Evolutionary conservation across 2,888 invertebrate genomes (phyloP).

Genomic region (Cancer borealis): DNA sequence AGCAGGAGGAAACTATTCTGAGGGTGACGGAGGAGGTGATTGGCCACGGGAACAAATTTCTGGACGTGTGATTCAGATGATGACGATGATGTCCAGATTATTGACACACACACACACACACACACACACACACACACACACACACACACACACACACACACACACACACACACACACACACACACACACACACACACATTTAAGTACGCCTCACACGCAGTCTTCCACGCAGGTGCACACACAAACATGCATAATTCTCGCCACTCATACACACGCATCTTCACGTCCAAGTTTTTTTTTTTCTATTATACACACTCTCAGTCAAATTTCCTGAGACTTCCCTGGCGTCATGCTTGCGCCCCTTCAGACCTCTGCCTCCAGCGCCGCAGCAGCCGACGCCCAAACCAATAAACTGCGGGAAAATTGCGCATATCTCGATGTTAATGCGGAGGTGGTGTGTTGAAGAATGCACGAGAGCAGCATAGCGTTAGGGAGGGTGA

Average conservation of each 20-base stretch:
- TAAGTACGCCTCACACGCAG: not conserved
- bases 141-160: constrained; percentile 15
- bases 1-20: not conserved
- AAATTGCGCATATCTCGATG: constrained; percentile 33
- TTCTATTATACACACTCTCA: not conserved
- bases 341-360: no score
- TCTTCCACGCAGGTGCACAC: constrained; percentile 33
- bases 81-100: not conserved
- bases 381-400: not conserved
- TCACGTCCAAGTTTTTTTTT: not conserved
- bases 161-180: constrained; percentile 11
- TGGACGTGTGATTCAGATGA: not conserved
- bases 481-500: not conserved
- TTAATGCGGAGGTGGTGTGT: not conserved
- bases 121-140: constrained; percentile 30
- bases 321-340: not conserved
- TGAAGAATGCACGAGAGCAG: not conserved
- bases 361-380: not conserved
- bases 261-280: constrained; percentile 33
- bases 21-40: constrained; percentile 17
- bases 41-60: constrained; percentile 29
- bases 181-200: not conserved
- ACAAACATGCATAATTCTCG: constrained; percentile 18
- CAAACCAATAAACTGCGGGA: not conserved
- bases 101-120: constrained; percentile 37